Conservation (phyloP, 2,888 invertebrate species). For the Sycophila texana region DNA sequence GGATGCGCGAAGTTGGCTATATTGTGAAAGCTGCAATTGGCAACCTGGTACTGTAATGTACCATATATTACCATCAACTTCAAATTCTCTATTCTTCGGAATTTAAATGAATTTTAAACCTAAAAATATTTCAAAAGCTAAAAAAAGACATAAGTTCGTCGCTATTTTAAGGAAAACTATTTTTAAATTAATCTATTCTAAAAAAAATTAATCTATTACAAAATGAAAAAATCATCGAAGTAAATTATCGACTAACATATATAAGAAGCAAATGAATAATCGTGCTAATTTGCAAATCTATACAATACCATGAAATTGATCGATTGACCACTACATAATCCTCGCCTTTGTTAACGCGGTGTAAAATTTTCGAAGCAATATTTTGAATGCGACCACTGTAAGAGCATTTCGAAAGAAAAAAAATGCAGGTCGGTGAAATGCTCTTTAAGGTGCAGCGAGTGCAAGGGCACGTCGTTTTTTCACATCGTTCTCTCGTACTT, state of each 20-base stretch:
- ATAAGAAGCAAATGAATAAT: constrained; percentile 3
- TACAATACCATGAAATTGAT: too few species aligned
- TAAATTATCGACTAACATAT: too few species aligned
- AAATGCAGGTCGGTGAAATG: constrained; percentile 5
- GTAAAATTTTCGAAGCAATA: neutral
- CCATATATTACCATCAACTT: neutral
- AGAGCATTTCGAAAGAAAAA: neutral
- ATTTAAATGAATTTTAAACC: neutral
- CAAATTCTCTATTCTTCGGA: neutral
- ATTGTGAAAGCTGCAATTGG: neutral
- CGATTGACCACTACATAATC: too few species aligned
- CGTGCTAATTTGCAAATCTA: neutral
- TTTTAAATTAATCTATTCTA: neutral
- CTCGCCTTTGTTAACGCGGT: too few species aligned
- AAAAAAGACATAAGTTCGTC: neutral
- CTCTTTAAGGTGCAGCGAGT: constrained; percentile 7
- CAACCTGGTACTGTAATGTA: neutral
- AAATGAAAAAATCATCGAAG: too few species aligned
- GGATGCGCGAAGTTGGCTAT: neutral
- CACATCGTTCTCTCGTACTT: neutral
- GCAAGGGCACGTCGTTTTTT: neutral
- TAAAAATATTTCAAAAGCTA: too few species aligned
- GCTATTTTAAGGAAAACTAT: neutral
- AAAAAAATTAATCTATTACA: neutral
- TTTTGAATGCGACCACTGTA: constrained; percentile 14